Base-by-base conservation (phyloP, 2,888 invertebrate genomes). In the Stegana nigrithorax region DNA sequence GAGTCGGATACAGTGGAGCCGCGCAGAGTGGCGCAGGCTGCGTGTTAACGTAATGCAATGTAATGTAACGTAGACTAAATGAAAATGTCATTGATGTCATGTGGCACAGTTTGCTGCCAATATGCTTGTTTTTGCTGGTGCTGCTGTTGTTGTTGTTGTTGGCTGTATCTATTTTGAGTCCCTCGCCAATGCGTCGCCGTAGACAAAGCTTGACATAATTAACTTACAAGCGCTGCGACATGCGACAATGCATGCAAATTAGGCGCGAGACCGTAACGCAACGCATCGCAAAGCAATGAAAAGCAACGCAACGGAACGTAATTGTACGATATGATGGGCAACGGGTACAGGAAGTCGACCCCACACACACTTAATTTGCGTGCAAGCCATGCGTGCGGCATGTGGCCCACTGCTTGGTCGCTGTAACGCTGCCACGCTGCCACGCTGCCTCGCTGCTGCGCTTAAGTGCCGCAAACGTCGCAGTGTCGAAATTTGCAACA, bases 161-260 rank as follows among this genome's bases (percentile, higher is more conserved):
- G 42, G 27, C n/a, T n/a, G 39, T 10, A 39, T 39, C n/a, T 44
- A 23, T 25, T 27, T 29, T 45, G 27, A 39, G 39, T 25, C 7
- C 39, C 26, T 8, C 23, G 29, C 63, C 64, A 66, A 67, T 25
- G 5, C 50, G 32, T n/a, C 23, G 53, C 32, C n/a, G 19, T 21
- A n/a, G 21, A 55, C 32, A 32, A 32, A n/a, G 23, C 53, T 67
- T 71, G 65, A 62, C 68, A 71, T 72, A 73, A 76, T 75, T 71
- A 73, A 71, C 69, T 65, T 66, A 62, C 62, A 57, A 50, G 51
- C 59, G 47, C 39, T 39, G 64, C 65, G 66, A 68, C 68, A 62
- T 65, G 67, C 71, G 68, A 67, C 77, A 75, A 73, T 67, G 66
- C 73, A 74, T 74, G 79, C 79, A 73, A 78, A 75, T 75, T 78